Base-by-base conservation (phyloP, 2,888 invertebrate genomes). In the Apeira syringaria region DNA sequence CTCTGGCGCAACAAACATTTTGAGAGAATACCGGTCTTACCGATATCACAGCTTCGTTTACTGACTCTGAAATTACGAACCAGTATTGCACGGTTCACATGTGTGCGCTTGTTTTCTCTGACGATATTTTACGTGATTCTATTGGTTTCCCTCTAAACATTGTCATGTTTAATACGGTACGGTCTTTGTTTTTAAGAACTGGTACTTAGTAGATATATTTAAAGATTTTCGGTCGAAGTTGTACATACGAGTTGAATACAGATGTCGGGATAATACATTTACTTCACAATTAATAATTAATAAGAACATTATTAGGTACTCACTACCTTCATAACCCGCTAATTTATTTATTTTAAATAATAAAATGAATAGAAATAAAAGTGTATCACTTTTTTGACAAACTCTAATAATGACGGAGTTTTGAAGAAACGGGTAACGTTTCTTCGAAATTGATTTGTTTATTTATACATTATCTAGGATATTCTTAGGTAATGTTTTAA, bases 21-120 rank as follows among this genome's bases (percentile, higher is more conserved):
- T 61, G 65, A 57, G 68, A 68, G 61, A 68, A 75, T 69, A 71
- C 73, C 72, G 69, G 72, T 75, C 67, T 64, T 60, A 53, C 48
- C 56, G 59, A 66, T 60, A 60, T 53, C 44, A 48, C 42, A 42
- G 53, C 52, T 56, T 43, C 56, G 49, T 59, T 69, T 71, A 67
- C 61, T 62, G 69, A 66, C 61, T 51, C 48, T 30, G 12, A 40
- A 60, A 65, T 60, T 52, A 50, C 34, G 22, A 40, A 61, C 59
- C 51, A 57, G 58, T 66, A 70, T 66, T 65, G 66, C 63, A 68
- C 61, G 66, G 46, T 61, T 46, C 68, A 64, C 61, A 61, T 59
- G 54, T 44, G 40, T 36, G 45, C 36, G 52, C 50, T 54, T 48
- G 37, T 40, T 30, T 35, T 36, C 47, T 48, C 54, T 59, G 56